Evolutionary conservation across 1,140 invertebrate genomes (phyloP).

Genomic region (Brachionus koreanus): DNA sequence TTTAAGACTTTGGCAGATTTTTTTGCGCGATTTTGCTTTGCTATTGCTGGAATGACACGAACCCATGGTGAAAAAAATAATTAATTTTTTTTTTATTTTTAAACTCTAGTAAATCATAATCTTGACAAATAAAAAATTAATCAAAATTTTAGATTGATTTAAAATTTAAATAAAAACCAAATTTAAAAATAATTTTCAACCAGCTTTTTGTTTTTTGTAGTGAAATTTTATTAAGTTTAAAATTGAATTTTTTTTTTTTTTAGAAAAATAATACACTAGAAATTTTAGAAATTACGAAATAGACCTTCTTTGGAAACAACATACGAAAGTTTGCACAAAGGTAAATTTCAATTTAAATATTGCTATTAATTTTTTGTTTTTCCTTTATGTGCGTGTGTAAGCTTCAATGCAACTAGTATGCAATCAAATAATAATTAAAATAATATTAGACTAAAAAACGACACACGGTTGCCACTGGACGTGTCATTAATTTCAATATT

Average conservation of each 20-base stretch:
- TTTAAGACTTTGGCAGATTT: background rate
- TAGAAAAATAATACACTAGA: background rate
- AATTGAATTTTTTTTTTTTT: background rate
- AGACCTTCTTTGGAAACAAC: background rate
- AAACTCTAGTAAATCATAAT: background rate
- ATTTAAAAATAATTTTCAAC: too few species aligned
- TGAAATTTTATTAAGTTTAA: background rate
- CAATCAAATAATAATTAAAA: constrained; percentile 7
- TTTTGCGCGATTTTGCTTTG: background rate
- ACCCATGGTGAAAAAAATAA: background rate
- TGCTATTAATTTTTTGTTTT: background rate
- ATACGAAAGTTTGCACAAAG: background rate
- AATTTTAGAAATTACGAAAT: background rate
- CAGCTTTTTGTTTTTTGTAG: background rate
- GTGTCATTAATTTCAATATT: background rate
- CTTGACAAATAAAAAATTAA: constrained; percentile 1
- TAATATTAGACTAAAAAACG: background rate
- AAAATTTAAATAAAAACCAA: background rate
- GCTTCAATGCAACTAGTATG: background rate
- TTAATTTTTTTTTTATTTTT: background rate
- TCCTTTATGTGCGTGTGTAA: background rate
- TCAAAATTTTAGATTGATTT: constrained; percentile 24
- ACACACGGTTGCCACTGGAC: background rate
- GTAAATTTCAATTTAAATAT: background rate
- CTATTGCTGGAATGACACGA: constrained; percentile 24